Conservation (phyloP, 2,113 vertebrate genomes). For the Cariama cristata region DNA sequence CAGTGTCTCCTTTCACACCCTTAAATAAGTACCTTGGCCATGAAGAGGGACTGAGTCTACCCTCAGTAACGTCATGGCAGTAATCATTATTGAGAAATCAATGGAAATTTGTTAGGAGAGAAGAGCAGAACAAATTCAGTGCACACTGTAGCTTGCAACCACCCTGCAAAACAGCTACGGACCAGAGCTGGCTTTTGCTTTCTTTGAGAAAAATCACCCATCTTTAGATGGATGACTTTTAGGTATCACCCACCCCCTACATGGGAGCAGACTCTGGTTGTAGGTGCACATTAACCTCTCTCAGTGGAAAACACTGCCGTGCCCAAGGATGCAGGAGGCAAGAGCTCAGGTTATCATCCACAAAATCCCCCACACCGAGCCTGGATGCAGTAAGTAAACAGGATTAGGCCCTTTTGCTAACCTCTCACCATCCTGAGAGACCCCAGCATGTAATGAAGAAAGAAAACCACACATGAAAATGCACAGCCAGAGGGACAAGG, state of each 20-base stretch:
- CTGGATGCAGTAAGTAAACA: background rate
- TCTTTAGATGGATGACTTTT: background rate
- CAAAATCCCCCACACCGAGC: fast-evolving
- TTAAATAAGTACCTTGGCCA: fast-evolving
- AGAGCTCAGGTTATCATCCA: background rate
- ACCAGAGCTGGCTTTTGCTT: background rate
- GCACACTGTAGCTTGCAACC: background rate
- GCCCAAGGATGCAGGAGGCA: background rate
- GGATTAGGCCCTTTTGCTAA: background rate
- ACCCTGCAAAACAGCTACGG: background rate
- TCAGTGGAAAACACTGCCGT: background rate
- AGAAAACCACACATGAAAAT: background rate
- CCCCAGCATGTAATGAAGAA: fast-evolving
- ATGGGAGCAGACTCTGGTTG: background rate
- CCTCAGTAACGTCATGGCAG: background rate
- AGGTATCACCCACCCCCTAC: fast-evolving
- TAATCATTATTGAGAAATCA: background rate
- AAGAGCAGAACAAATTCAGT: background rate
- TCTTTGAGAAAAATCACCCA: background rate
- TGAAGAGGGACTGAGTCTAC: background rate
- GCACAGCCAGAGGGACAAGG: fast-evolving
- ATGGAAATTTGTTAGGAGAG: background rate
- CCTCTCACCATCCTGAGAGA: background rate
- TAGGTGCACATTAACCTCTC: background rate
- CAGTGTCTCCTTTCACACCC: background rate